These are phyloP conservation scores for Herpetotheres cachinnans DNA, from an alignment of 2,113 vertebrate species.

Conservation along the genomic window DNA sequence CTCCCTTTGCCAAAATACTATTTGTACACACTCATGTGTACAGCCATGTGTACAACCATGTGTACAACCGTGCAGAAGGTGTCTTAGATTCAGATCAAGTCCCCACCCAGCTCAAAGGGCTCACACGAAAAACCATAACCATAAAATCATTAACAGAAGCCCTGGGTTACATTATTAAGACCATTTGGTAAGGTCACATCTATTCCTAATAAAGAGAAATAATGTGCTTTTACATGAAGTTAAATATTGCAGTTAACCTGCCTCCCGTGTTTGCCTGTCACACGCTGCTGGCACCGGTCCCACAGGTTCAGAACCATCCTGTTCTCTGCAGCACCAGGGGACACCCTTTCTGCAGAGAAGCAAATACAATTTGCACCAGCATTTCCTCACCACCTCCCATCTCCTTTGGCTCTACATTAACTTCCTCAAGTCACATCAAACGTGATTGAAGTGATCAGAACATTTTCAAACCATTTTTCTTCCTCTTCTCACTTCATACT, in stretches of 20 bases:
- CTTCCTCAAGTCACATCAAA: not conserved
- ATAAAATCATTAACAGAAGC: not conserved
- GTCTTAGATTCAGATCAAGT: not conserved
- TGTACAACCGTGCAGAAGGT: fast-evolving
- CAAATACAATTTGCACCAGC: not conserved
- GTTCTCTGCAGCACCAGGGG: not conserved
- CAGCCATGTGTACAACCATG: too few relatives aligned
- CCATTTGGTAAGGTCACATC: not conserved
- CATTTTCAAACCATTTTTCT: not conserved
- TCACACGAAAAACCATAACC: not conserved
- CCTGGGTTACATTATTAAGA: not conserved
- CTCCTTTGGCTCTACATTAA: not conserved
- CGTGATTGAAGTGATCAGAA: not conserved
- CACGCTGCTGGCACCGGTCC: not conserved
- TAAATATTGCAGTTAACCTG: not conserved
- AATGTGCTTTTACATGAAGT: not conserved
- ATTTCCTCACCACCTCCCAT: not conserved
- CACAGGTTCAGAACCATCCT: not conserved
- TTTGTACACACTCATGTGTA: not conserved
- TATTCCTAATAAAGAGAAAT: not conserved
- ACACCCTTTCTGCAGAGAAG: not conserved
- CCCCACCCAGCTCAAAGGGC: not conserved
- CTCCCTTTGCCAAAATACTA: not conserved
- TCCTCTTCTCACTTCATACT: not conserved
- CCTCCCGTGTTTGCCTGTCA: not conserved